Evolutionary conservation across 2,113 vertebrate genomes (phyloP), one percentile per base, ranked within the genome.

Genomic region (Sialia sialis): DNA sequence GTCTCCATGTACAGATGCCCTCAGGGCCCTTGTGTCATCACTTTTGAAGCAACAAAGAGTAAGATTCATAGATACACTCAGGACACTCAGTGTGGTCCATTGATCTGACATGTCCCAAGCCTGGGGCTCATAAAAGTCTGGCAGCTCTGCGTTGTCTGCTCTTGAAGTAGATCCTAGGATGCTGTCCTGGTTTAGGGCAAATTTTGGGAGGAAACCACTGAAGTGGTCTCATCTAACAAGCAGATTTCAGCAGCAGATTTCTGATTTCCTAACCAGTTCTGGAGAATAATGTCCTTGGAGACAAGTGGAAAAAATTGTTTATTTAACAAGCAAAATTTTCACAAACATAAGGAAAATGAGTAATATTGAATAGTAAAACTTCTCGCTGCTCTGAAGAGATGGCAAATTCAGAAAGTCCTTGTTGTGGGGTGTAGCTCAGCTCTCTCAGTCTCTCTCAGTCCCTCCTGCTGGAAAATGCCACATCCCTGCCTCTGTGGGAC

Each of bases 401-500:
- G 27, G 6, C 20, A 32, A 7, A 32, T 70, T 32, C 49, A 52
- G 68, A 39, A 5, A 32, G 36, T 23, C 49, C 27, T 23, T 52
- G 1, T 8, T 0, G 1, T 70, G 49, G 67, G 27, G 8, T 52
- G 36, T 23, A 39, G 36, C 20, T 23, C 1, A 2, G 20, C 36
- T 52, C 6, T 0, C 36, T 39, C 67, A 16, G 34, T 38, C 48
- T 16, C 26, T 17, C 22, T 16, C 19, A 51, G 34, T 69, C 13
- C 48, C 34, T 38, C 34, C 6, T 2, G 1, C 46, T 51, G 48
- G 19, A 12, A 69, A 22, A 36, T 38, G n/a, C 25, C 9, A 1
- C 2, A 0, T 36, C 44, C 25, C 2, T 1, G 44, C 25, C n/a
- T n/a, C 3, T 0, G 23, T 34, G 64, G 32, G n/a, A 9, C 64